These are phyloP conservation scores for Bradypodion ventrale DNA, from an alignment of 2,797 vertebrate species.

Conservation along the genomic window DNA sequence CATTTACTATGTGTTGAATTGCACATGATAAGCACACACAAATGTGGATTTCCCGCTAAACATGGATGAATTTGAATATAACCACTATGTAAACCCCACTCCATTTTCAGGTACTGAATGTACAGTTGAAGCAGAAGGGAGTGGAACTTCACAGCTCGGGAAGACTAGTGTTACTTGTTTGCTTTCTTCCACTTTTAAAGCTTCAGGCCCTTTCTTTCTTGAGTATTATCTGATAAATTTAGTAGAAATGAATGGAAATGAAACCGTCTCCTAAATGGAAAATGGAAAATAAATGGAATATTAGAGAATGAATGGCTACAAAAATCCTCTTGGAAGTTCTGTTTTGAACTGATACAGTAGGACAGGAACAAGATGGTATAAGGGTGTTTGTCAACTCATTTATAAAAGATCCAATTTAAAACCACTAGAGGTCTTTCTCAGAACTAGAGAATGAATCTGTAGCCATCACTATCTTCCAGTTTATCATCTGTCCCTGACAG, in stretches of 20 bases:
- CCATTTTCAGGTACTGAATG: too few relatives aligned
- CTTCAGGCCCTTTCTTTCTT: not conserved
- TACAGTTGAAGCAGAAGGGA: too few relatives aligned
- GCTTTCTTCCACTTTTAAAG: not conserved
- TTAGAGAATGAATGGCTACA: not conserved
- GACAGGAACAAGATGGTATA: not conserved
- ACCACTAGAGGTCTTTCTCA: not conserved
- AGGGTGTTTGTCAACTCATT: not conserved
- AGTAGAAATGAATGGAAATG: not conserved
- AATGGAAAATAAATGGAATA: not conserved
- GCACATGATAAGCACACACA: too few relatives aligned
- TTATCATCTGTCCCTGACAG: not conserved
- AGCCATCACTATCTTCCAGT: not conserved
- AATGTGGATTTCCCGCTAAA: too few relatives aligned
- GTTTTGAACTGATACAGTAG: not conserved
- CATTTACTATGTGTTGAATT: too few relatives aligned
- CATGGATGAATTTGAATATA: too few relatives aligned
- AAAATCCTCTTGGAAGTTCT: not conserved
- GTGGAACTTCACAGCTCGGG: too few relatives aligned
- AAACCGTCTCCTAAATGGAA: not conserved
- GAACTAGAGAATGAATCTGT: not conserved
- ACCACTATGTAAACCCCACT: too few relatives aligned
- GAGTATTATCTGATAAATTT: not conserved
- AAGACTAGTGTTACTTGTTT: not conserved
- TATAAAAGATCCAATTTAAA: not conserved